These are phyloP conservation scores for Erebia aethiops DNA, from an alignment of 2,888 invertebrate species.

Conservation along the genomic window DNA sequence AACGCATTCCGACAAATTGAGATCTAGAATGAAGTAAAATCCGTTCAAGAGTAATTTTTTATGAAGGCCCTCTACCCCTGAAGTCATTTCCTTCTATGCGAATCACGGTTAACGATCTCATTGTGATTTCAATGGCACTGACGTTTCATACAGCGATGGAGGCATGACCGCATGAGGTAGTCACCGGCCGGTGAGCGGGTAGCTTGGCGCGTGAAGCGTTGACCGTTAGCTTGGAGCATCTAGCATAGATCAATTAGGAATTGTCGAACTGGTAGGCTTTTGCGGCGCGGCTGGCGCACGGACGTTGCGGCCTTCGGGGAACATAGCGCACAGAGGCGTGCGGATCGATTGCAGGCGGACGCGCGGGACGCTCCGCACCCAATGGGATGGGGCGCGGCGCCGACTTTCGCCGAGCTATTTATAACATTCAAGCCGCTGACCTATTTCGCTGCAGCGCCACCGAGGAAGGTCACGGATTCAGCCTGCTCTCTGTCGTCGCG, in stretches of 20 bases:
- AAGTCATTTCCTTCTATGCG: too few relatives aligned
- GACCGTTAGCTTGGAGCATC: background rate
- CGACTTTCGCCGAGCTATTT: slow-evolving; percentile 82
- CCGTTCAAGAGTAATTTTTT: too few relatives aligned
- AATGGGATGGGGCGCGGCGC: slow-evolving; percentile 73
- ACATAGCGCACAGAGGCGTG: slow-evolving; percentile 38
- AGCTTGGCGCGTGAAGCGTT: background rate
- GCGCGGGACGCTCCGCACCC: slow-evolving; percentile 55
- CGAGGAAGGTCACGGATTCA: slow-evolving; percentile 82
- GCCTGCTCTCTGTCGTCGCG: slow-evolving; percentile 73
- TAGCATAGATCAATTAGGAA: background rate
- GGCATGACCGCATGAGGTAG: slow-evolving; percentile 23
- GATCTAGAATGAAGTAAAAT: too few relatives aligned
- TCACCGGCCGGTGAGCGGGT: slow-evolving; percentile 27
- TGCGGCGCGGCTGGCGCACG: slow-evolving; percentile 37
- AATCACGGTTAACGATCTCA: slow-evolving; percentile 19
- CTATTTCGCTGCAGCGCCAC: slow-evolving; percentile 80
- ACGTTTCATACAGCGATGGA: slow-evolving; percentile 22
- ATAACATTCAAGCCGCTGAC: slow-evolving; percentile 83
- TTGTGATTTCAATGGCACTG: slow-evolving; percentile 35
- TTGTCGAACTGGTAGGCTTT: slow-evolving; percentile 43
- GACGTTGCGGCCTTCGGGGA: slow-evolving; percentile 28
- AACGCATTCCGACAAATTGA: too few relatives aligned
- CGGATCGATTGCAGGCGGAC: slow-evolving; percentile 55
- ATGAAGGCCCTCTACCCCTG: too few relatives aligned